phyloP scores from a whole-genome alignment of 2,888 invertebrate species.

The Pandemis cinnamomeana region DNA sequence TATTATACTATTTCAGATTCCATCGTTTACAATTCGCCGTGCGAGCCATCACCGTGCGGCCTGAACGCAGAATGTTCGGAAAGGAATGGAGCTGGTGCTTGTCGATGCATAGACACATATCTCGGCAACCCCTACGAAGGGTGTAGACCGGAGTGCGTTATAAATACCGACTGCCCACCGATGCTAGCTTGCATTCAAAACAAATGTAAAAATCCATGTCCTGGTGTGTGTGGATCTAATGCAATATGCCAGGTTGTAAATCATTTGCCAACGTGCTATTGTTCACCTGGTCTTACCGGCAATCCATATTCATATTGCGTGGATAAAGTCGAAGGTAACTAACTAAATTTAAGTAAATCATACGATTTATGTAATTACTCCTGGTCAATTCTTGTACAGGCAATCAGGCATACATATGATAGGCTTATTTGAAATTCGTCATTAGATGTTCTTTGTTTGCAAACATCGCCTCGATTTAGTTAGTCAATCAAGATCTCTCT shows the following conservation, averaged over 20 bases:
- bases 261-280: conserved; percentile 90
- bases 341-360: neutral
- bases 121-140: conserved; percentile 83
- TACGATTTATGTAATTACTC: neutral
- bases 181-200: conserved; percentile 89
- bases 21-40: conserved; percentile 82
- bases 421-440: neutral
- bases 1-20: conserved; percentile 61
- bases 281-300: conserved; percentile 87
- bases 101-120: conserved; percentile 87
- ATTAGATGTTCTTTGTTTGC: neutral
- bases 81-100: conserved; percentile 88
- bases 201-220: conserved; percentile 92
- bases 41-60: conserved; percentile 89
- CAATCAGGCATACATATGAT: too few species aligned
- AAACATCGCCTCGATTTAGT: neutral
- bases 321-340: conserved; percentile 70
- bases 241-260: conserved; percentile 90
- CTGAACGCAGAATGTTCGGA: conserved; percentile 85
- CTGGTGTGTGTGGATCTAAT: conserved; percentile 89
- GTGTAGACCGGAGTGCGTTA: conserved; percentile 92
- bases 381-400: too few species aligned
- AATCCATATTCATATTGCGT: conserved; percentile 88
- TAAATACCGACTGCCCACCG: conserved; percentile 91
- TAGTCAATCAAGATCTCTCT: too few species aligned